These are phyloP conservation scores for Ophioderma brevispina DNA, from an alignment of 35 echinoderm and acorn worm genomes.

Conservation along the genomic window DNA sequence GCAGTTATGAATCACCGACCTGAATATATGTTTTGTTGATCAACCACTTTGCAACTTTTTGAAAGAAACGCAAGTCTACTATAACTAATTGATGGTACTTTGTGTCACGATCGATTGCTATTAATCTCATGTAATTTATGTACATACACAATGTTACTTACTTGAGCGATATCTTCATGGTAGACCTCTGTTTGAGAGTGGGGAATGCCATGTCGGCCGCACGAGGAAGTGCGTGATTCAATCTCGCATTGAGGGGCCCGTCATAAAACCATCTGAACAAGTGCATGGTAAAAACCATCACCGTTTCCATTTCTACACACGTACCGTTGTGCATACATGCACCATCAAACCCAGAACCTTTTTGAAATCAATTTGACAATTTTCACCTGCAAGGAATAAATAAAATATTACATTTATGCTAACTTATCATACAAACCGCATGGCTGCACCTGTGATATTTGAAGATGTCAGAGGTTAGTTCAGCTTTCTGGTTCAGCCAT, in stretches of 20 bases:
- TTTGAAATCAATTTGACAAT: slow-evolving; percentile 62
- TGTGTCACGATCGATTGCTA: too few species aligned
- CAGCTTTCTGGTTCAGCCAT: too few species aligned
- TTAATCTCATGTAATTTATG: too few species aligned
- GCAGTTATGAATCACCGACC: not conserved
- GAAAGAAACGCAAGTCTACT: too few species aligned
- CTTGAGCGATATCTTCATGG: slow-evolving; percentile 85
- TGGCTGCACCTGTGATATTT: too few species aligned
- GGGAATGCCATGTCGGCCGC: slow-evolving; percentile 88
- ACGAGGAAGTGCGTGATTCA: slow-evolving; percentile 66
- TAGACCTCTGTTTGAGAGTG: slow-evolving; percentile 53
- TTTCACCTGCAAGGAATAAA: slow-evolving; percentile 52
- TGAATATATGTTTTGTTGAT: too few species aligned
- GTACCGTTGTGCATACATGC: slow-evolving; percentile 69
- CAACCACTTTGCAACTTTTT: too few species aligned
- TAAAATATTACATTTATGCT: not conserved
- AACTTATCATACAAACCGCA: not conserved
- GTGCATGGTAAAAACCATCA: slow-evolving; percentile 66
- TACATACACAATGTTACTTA: slow-evolving; percentile 22
- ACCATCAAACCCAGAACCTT: slow-evolving; percentile 51
- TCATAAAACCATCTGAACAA: slow-evolving; percentile 49
- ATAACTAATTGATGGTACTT: too few species aligned
- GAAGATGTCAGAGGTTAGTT: too few species aligned
- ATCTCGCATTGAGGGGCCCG: slow-evolving; percentile 61
- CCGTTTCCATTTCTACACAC: slow-evolving; percentile 50